Evolutionary conservation across 2,113 vertebrate species (phyloP).

Genomic region (Pangasianodon hypophthalmus): DNA sequence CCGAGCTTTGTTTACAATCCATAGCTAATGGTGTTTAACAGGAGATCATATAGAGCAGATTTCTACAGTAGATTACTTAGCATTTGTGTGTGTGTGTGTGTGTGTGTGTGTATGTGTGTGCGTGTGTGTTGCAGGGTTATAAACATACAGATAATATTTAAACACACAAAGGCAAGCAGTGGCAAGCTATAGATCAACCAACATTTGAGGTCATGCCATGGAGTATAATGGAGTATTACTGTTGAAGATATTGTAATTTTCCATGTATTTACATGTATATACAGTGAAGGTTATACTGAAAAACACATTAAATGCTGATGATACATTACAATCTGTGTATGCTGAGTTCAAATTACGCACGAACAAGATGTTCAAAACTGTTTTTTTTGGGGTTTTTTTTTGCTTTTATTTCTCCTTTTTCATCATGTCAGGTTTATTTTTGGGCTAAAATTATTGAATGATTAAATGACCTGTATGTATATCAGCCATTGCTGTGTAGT

Average conservation of each 20-base stretch:
- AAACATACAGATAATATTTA: background rate
- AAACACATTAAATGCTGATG: background rate
- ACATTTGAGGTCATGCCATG: background rate
- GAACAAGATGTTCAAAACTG: background rate
- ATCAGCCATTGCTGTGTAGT: background rate
- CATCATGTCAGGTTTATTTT: background rate
- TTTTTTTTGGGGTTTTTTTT: background rate
- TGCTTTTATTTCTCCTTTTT: background rate
- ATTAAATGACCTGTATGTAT: background rate
- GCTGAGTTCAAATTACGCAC: background rate
- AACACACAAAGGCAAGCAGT: background rate
- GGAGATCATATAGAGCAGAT: conserved; percentile 9
- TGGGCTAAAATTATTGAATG: background rate
- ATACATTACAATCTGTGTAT: background rate
- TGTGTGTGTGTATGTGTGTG: background rate
- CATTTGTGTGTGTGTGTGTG: background rate
- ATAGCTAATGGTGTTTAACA: conserved; percentile 17
- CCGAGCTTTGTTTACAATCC: conserved; percentile 1
- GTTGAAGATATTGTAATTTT: background rate
- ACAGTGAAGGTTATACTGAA: background rate
- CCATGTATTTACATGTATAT: background rate
- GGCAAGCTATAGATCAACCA: background rate
- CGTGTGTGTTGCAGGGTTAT: background rate
- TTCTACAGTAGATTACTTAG: background rate
- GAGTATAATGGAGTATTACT: background rate